Percentiles rank a stretch among this genome's conserved stretches.
Evolutionary conservation across 2,888 invertebrate genomes (phyloP).

Genomic region (Tiphia femorata): DNA sequence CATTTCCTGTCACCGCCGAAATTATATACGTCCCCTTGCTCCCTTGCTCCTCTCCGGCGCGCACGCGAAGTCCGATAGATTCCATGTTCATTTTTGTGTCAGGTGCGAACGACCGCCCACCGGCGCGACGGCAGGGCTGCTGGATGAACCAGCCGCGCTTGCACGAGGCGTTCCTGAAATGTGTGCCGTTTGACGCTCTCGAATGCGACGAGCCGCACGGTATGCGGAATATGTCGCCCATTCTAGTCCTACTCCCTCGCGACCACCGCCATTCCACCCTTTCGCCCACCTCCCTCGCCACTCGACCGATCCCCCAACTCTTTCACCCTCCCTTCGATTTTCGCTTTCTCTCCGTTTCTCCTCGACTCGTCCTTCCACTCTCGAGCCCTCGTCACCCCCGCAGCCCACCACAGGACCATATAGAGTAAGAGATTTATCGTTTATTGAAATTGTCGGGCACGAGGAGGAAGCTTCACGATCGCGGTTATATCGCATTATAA

Average conservation of each 20-base stretch:
- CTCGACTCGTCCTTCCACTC: not conserved
- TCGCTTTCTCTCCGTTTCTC: not conserved
- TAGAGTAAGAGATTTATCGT: constrained; percentile 44
- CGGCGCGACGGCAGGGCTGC: not conserved
- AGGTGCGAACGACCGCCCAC: constrained; percentile 1
- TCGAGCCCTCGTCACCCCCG: not conserved
- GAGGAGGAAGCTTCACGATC: constrained; percentile 34
- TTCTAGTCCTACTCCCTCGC: too few species aligned
- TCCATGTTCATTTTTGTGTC: constrained; percentile 7
- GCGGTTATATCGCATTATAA: constrained; percentile 44
- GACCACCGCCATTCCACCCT: too few species aligned
- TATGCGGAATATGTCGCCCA: not conserved
- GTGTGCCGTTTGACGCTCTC: not conserved
- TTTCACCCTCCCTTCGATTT: not conserved
- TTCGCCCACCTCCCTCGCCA: not conserved
- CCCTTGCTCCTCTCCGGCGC: not conserved
- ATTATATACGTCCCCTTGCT: constrained; percentile 6
- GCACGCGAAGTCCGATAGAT: constrained; percentile 3
- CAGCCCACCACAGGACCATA: too few species aligned
- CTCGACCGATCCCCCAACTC: not conserved
- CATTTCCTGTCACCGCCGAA: constrained; percentile 14
- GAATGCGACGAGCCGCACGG: not conserved
- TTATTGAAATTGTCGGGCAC: constrained; percentile 48
- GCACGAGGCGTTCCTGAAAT: not conserved
- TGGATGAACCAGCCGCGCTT: not conserved